These are phyloP conservation scores for Drosophila nr. perissopoda DNA, from an alignment of 2,888 invertebrate species.

Conservation along the genomic window DNA sequence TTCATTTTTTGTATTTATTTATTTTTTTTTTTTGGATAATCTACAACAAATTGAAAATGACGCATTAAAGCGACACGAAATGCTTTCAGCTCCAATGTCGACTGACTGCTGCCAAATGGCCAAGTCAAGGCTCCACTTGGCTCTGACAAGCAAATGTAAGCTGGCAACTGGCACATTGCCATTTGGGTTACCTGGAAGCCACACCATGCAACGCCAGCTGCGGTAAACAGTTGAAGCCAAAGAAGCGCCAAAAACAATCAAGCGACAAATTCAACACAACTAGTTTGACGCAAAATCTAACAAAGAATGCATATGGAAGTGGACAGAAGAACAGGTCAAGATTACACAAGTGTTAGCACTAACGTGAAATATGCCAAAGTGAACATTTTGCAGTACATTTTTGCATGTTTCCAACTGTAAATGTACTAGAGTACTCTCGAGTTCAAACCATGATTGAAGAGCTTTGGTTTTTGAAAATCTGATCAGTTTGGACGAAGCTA, in stretches of 20 bases:
- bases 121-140: constrained; percentile 33
- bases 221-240: constrained; percentile 60
- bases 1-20: not conserved
- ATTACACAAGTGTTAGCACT: not conserved
- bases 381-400: not conserved
- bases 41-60: constrained; percentile 42
- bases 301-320: constrained; percentile 23
- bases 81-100: constrained; percentile 33
- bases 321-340: not conserved
- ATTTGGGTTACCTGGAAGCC: constrained; percentile 77
- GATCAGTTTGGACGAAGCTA: not conserved
- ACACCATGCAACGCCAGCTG: constrained; percentile 49
- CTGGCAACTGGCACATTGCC: constrained; percentile 66
- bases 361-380: not conserved
- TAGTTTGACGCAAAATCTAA: constrained; percentile 45
- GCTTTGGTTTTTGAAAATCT: not conserved
- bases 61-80: constrained; percentile 43
- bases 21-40: constrained; percentile 13
- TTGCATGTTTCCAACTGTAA: not conserved
- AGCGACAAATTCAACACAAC: constrained; percentile 50
- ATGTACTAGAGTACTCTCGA: not conserved
- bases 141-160: constrained; percentile 28
- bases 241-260: constrained; percentile 62
- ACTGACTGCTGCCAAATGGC: constrained; percentile 28
- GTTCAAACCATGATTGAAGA: not conserved